phyloP scores from a whole-genome alignment of 2,888 invertebrate genomes.

The Acleris cristana region DNA sequence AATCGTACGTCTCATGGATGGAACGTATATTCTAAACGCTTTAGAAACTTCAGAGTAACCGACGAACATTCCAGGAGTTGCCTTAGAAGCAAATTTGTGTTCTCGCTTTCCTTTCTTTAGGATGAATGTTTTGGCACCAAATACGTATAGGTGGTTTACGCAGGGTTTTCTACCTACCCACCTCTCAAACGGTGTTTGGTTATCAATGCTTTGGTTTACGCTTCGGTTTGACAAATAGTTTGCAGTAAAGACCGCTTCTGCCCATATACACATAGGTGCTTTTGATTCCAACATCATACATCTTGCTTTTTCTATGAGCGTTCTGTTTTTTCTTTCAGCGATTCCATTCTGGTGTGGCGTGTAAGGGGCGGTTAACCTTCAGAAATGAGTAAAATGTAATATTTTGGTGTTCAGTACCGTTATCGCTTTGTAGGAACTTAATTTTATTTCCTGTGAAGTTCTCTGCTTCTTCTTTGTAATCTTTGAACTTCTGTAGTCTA shows the following conservation, averaged over 20 bases:
- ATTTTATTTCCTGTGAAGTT: too few relatives aligned
- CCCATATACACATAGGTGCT: neutral
- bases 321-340: conserved; percentile 2
- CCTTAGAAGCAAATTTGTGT: conserved; percentile 7
- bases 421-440: neutral
- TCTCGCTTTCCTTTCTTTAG: conserved; percentile 2
- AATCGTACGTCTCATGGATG: neutral
- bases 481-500: too few relatives aligned
- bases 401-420: neutral
- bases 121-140: conserved; percentile 1
- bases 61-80: neutral
- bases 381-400: neutral
- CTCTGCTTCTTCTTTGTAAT: too few relatives aligned
- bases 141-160: neutral
- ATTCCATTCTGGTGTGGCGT: conserved; percentile 1
- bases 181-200: neutral
- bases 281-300: conserved; percentile 6
- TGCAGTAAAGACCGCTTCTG: conserved; percentile 3
- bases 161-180: conserved; percentile 12
- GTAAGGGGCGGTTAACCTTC: neutral
- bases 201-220: neutral
- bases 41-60: neutral
- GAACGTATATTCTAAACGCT: conserved; percentile 1
- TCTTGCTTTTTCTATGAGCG: neutral
- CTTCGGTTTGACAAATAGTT: conserved; percentile 10